Base-by-base conservation (phyloP, 2,888 invertebrate genomes). In the Sclerodermus sp. region DNA sequence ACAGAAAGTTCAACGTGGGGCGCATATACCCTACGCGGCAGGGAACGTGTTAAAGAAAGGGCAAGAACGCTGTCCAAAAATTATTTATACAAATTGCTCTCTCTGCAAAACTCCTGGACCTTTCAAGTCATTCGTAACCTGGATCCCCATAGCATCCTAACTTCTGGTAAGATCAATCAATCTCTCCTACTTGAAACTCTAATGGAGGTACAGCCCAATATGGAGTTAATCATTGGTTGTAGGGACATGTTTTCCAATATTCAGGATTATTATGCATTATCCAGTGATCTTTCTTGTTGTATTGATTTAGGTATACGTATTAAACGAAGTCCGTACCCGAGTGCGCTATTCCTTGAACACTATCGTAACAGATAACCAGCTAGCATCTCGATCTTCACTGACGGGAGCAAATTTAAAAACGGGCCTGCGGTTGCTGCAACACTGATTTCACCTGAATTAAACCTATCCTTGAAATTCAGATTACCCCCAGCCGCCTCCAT, bases 1-100 rank as follows among this genome's bases (percentile, higher is more conserved):
- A 34, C 34, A 16, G 43, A 43, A 43, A 43, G 43, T 34, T 15
- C 34, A 34, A 34, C 43, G 43, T 15, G 43, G 43, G 17, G 5
- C 34, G 43, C 34, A 31, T 43, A 39, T 31, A 32, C 8, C 40
- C 40, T 40, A 40, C 46, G 31, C n/a, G 4, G 9, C 41, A 41
- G 23, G 29, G 41, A 41, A 41, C 29, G 41, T 41, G 23, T 23
- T 23, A 23, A n/a, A n/a, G n/a, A n/a, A n/a, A n/a, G n/a, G n/a
- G n/a, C n/a, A n/a, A n/a, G n/a, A n/a, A n/a, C n/a, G n/a, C n/a
- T n/a, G n/a, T n/a, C n/a, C n/a, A n/a, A n/a, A n/a, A n/a, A n/a
- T n/a, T n/a, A n/a, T n/a, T n/a, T n/a, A n/a, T n/a, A n/a, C n/a
- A n/a, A n/a, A n/a, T n/a, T n/a, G n/a, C n/a, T n/a, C n/a, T n/a